Percentiles rank a stretch among this genome's conserved stretches.
These are phyloP conservation scores for Blera fallax DNA, from an alignment of 2,888 invertebrate genomes.

Conservation along the genomic window DNA sequence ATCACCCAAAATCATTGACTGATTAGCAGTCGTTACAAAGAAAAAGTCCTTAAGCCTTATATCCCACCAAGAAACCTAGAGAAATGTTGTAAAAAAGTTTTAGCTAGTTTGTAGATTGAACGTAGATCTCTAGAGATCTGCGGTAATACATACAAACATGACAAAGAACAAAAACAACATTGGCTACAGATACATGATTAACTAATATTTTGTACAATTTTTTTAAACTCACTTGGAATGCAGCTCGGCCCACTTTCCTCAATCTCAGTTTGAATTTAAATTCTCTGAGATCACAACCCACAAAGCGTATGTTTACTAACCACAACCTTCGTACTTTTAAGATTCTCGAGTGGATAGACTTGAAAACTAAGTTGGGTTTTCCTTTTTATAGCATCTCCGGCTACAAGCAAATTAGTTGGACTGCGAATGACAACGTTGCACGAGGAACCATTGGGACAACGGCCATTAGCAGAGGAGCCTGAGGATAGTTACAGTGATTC, in stretches of 20 bases:
- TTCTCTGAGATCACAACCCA: conserved; percentile 93
- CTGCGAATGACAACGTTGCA: conserved; percentile 95
- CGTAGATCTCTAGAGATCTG: conserved; percentile 55
- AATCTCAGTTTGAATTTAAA: conserved; percentile 98
- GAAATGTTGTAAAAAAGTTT: conserved; percentile 68
- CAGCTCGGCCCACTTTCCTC: conserved; percentile 99
- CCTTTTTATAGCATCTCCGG: conserved; percentile 87
- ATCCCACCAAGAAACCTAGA: conserved; percentile 39
- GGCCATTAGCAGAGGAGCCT: conserved; percentile 82
- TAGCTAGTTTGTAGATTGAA: conserved; percentile 65
- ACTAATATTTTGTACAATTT: conserved; percentile 53
- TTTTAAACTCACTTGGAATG: conserved; percentile 82
- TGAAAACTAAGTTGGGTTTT: neutral
- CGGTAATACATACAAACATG: conserved; percentile 47
- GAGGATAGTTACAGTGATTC: conserved; percentile 82
- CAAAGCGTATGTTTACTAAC: conserved; percentile 90
- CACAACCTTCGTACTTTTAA: conserved; percentile 2
- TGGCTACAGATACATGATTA: neutral
- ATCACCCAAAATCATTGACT: conserved; percentile 46
- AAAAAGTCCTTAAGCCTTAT: conserved; percentile 10
- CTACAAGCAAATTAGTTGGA: conserved; percentile 89
- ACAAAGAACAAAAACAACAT: conserved; percentile 21
- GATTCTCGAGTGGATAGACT: neutral
- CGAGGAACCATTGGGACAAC: conserved; percentile 87
- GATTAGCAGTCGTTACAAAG: conserved; percentile 50